These are phyloP conservation scores for Silurus asotus DNA, from an alignment of 2,113 vertebrate genomes.

Conservation along the genomic window DNA sequence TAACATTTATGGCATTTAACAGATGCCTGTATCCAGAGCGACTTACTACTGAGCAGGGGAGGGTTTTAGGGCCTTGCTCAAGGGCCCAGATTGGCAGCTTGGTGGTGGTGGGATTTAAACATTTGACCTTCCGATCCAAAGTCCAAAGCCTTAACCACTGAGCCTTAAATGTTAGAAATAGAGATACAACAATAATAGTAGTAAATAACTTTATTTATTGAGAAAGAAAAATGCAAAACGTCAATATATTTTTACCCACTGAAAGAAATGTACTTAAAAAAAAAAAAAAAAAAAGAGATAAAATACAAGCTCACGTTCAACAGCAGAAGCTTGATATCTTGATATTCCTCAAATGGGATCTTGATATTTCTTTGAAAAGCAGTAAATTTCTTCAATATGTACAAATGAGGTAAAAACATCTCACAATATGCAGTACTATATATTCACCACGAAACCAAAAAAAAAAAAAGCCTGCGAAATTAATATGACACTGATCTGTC, in stretches of 20 bases:
- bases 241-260: conserved; percentile 51
- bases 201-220: conserved; percentile 75
- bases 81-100: too few species aligned
- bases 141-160: too few species aligned
- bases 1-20: too few species aligned
- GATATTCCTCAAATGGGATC: conserved; percentile 44
- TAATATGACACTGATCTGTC: conserved; percentile 47
- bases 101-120: too few species aligned
- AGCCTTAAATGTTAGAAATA: not conserved
- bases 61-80: too few species aligned
- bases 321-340: conserved; percentile 28
- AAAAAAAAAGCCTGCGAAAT: conserved; percentile 68
- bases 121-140: too few species aligned
- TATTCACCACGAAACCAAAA: conserved; percentile 65
- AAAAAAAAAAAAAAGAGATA: conserved; percentile 62
- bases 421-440: conserved; percentile 68
- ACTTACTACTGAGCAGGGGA: too few species aligned
- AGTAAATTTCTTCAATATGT: conserved; percentile 66
- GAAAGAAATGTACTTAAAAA: conserved; percentile 42
- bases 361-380: conserved; percentile 60
- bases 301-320: conserved; percentile 62
- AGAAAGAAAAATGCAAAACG: conserved; percentile 73
- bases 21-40: too few species aligned
- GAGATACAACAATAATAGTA: conserved; percentile 49
- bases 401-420: conserved; percentile 77